Evolutionary conservation across 2,113 vertebrate genomes (phyloP), one percentile per base, ranked within the genome.

Genomic region (Aegithalos caudatus): DNA sequence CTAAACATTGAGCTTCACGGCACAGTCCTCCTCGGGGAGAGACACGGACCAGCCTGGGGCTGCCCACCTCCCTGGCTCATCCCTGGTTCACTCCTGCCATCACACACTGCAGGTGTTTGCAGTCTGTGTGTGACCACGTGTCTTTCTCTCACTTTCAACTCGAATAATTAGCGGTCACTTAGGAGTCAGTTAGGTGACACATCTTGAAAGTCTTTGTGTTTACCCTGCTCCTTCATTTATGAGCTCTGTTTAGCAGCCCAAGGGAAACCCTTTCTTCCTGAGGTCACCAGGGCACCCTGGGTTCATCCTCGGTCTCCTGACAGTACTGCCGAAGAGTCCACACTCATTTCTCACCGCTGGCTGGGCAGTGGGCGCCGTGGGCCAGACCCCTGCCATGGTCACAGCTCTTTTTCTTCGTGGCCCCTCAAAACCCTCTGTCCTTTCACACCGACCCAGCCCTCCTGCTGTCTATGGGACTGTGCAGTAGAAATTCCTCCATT

Each of bases 1-100:
- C 73, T 92, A 84, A 97, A 93, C 73, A 70, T 15, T 66, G 48
- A 76, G 70, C 71, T 93, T 64, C 77, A 60, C 35, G 17, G 70
- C 3, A 2, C 17, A 6, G 37, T 69, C 38, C 38, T 85, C 42
- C 85, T 88, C 3, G 1, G 25, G 66, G 88, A 48, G 65, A n/a
- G 79, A 65, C 69, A 47, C 6, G 5, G 25, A 35, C 19, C 40
- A 29, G 57, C 61, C 53, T 3, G 5, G 7, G 28, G 35, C 64
- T 82, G 12, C 50, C 8, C 50, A 51, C 25, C 50, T 27, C 25
- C 27, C 50, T 10, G 50, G 50, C 15, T 6, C 42, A 17, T 44
- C 42, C 42, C 42, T 44, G 31, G 17, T 42, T 50, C 58, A 7
- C 44, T 57, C 25, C 61, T 37, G 40, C 86, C 73, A 47, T 12